Evolutionary conservation across 1,140 invertebrate species (phyloP).

Genomic region (Panagrolaimus sp.): DNA sequence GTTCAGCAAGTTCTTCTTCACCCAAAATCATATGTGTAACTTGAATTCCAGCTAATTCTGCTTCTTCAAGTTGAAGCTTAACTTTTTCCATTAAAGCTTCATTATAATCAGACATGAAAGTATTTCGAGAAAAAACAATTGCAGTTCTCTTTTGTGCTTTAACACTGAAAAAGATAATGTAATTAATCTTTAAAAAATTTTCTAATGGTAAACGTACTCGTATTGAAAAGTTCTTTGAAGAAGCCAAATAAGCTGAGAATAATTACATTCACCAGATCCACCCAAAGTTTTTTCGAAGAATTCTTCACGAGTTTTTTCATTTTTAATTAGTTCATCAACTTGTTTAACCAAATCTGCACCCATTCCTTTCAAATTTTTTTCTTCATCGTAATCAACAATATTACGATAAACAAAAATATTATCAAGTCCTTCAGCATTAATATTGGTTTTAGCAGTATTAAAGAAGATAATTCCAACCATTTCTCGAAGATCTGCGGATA

Average conservation of each 20-base stretch:
- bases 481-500: neutral
- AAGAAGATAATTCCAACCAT: conserved; percentile 2
- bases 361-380: neutral
- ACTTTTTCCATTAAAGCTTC: neutral
- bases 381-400: neutral
- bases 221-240: conserved; percentile 1
- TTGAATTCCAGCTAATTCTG: neutral
- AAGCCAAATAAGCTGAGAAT: conserved; percentile 5
- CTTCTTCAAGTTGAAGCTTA: neutral
- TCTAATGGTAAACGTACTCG: neutral
- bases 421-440: neutral
- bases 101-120: neutral
- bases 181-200: neutral
- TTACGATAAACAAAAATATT: neutral
- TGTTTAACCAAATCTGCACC: neutral
- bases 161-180: neutral
- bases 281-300: neutral
- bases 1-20: neutral
- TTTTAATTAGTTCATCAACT: neutral
- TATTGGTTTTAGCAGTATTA: neutral
- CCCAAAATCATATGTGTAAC: neutral
- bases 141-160: neutral
- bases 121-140: neutral
- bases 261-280: neutral
- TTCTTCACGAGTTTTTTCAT: neutral